Evolutionary conservation across 2,113 vertebrate genomes (phyloP).

Genomic region (Xiphias gladius): DNA sequence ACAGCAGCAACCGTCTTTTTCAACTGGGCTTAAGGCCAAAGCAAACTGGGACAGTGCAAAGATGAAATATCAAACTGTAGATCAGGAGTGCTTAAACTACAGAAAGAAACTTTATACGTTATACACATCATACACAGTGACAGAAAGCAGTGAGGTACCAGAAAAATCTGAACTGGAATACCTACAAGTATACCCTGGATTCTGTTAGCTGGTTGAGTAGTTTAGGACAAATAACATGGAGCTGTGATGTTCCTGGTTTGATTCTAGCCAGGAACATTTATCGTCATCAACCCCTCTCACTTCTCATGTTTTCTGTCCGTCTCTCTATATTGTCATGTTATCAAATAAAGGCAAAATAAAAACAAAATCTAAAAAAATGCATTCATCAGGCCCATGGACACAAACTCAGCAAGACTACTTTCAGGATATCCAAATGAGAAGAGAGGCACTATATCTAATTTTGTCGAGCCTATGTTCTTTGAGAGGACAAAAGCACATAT

Average conservation of each 20-base stretch:
- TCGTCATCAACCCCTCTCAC: too few relatives aligned
- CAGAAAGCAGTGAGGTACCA: neutral
- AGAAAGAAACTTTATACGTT: neutral
- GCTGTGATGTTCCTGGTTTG: neutral
- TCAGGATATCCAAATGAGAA: neutral
- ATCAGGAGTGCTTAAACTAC: neutral
- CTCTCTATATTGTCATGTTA: too few relatives aligned
- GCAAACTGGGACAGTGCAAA: slow-evolving; percentile 43
- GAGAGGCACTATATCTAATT: neutral
- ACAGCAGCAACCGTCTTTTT: slow-evolving; percentile 32
- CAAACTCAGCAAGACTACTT: neutral
- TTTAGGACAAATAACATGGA: neutral
- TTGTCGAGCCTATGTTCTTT: neutral
- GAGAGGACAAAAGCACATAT: neutral
- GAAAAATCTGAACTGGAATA: neutral
- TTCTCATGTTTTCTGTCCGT: too few relatives aligned
- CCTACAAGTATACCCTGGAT: neutral
- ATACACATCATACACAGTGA: neutral
- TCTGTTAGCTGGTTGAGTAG: neutral
- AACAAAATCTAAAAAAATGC: too few relatives aligned
- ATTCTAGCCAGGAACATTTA: neutral
- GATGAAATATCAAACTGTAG: slow-evolving; percentile 20
- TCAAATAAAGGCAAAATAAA: too few relatives aligned
- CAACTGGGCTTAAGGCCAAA: slow-evolving; percentile 34
- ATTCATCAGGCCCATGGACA: neutral